These are phyloP conservation scores for Numida meleagris DNA, from an alignment of 2,113 vertebrate genomes.

Conservation along the genomic window DNA sequence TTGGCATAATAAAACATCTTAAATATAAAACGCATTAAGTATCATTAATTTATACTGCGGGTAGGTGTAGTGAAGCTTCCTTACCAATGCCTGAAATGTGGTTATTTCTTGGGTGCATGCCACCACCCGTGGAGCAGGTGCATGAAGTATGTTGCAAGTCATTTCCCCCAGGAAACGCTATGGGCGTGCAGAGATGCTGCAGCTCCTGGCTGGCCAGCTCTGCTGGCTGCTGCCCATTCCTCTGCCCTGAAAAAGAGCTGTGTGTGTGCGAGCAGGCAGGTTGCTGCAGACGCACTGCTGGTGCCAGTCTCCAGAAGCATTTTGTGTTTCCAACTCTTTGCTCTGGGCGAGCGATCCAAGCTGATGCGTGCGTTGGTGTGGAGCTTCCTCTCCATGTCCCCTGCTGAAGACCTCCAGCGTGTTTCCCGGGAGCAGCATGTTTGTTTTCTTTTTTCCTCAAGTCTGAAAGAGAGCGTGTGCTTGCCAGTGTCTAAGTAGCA, in stretches of 20 bases:
- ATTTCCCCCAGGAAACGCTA: rapidly evolving
- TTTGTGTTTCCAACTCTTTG: background rate
- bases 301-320: background rate
- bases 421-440: slow-evolving; percentile 31
- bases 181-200: background rate
- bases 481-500: slow-evolving; percentile 23
- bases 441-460: slow-evolving; percentile 38
- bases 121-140: background rate
- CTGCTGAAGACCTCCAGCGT: slow-evolving; percentile 2
- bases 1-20: background rate
- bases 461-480: background rate
- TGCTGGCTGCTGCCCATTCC: background rate
- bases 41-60: background rate
- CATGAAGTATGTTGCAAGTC: rapidly evolving
- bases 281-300: background rate
- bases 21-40: background rate
- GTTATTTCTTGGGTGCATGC: background rate
- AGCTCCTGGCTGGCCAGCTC: background rate
- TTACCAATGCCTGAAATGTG: background rate
- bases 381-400: background rate
- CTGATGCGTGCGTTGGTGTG: background rate
- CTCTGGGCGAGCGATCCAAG: background rate
- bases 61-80: background rate
- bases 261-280: background rate
- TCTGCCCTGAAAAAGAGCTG: background rate